Evolutionary conservation across 2,113 vertebrate genomes (phyloP), one percentile per base, ranked within the genome.

Genomic region (Tringa solitaria): DNA sequence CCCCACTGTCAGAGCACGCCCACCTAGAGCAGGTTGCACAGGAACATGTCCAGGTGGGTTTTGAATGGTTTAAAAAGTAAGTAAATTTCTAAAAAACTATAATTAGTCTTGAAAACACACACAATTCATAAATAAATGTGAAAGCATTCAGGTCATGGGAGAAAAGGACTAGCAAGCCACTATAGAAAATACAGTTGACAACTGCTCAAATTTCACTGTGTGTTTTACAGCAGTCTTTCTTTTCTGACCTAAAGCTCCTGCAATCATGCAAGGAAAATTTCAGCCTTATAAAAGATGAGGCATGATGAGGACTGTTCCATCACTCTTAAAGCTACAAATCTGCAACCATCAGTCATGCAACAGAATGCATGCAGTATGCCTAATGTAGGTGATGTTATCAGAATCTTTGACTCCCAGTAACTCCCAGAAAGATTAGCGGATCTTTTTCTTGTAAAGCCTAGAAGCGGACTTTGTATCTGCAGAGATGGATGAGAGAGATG

Each of bases 381-480:
- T 79, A 17, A 79, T 14, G 21, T 5, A 74, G 39, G 22, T 75
- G 39, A 32, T 12, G 60, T 11, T 16, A 39, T 57, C 15, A 39
- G 39, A 57, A 43, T 17, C 89, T 75, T n/a, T 56, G n/a, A 73
- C 21, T 28, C 23, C 13, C 21, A 64, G 11, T 45, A 72, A 61
- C 12, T 43, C 37, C n/a, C 39, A 79, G 53, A 45, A 78, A 53
- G 18, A 81, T 30, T 39, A 80, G 35, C 20, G n/a, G 13, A 57
- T 41, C 30, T 37, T 22, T 46, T 64, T 63, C 13, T 22, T 8
- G 2, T 9, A 54, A 67, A 86, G 46, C 13, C 28, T 67, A 41
- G 41, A 82, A 30, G 6, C 0, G 0, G 53, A n/a, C 22, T 84
- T 67, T 0, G 0, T 41, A 72, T 70, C 51, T 6, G 21, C 46